Evolutionary conservation across 2,888 invertebrate genomes (phyloP).

Genomic region (Apodemia hepburni): DNA sequence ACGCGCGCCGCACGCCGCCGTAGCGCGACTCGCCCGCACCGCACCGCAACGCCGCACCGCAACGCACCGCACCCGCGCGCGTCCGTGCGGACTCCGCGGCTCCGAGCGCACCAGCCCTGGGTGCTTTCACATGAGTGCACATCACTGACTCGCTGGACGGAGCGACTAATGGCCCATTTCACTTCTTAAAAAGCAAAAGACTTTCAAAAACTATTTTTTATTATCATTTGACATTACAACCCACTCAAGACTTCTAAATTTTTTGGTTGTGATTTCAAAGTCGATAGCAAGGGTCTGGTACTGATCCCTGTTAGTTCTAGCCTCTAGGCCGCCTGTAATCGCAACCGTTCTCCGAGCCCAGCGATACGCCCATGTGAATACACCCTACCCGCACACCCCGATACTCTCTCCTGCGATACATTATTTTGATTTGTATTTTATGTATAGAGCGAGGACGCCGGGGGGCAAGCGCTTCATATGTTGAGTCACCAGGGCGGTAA

Average conservation of each 20-base stretch:
- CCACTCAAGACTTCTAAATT: no score
- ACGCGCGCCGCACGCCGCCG: conserved; percentile 37
- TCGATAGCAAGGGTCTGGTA: background rate
- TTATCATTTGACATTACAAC: no score
- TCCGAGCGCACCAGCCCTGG: conserved; percentile 38
- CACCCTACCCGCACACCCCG: conserved; percentile 67
- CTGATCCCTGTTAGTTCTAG: background rate
- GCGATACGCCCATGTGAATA: background rate
- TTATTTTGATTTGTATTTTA: conserved; percentile 80
- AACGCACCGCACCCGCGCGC: conserved; percentile 39
- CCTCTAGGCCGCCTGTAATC: background rate
- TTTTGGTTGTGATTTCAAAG: background rate
- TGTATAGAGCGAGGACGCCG: conserved; percentile 95
- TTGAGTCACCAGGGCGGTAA: conserved; percentile 97
- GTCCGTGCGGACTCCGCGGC: conserved; percentile 44
- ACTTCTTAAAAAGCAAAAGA: no score
- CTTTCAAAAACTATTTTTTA: no score
- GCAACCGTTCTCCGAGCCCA: background rate
- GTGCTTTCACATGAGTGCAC: background rate
- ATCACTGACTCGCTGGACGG: background rate
- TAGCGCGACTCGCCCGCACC: conserved; percentile 37
- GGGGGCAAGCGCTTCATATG: conserved; percentile 93
- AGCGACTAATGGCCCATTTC: background rate
- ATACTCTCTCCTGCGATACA: conserved; percentile 77
- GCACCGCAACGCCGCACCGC: conserved; percentile 37